phyloP scores from a whole-genome alignment of 2,888 invertebrate species.

The Taenaris catops region DNA sequence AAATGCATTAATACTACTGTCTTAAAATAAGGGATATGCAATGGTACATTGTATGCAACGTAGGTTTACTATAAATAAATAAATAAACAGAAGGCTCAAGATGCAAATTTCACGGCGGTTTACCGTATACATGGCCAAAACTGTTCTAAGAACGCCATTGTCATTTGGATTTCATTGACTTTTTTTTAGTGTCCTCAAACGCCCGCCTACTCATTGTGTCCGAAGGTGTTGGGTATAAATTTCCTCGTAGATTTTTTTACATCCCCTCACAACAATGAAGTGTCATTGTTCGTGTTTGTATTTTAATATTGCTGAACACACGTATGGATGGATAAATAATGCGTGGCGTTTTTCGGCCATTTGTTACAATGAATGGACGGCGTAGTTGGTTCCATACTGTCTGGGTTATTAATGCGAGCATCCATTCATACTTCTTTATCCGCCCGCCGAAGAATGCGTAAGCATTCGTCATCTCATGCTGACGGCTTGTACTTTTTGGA shows the following conservation, averaged over 20 bases:
- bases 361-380: constrained; percentile 49
- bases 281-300: constrained; percentile 70
- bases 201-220: constrained; percentile 39
- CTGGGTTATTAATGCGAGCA: constrained; percentile 55
- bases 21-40: no score
- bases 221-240: constrained; percentile 44
- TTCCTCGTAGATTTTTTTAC: constrained; percentile 48
- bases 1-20: no score
- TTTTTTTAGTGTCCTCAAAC: constrained; percentile 14
- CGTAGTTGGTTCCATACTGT: constrained; percentile 56
- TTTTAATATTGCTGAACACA: constrained; percentile 67
- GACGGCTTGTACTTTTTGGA: constrained; percentile 24
- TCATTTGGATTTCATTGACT: constrained; percentile 19
- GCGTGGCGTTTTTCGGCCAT: constrained; percentile 48
- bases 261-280: constrained; percentile 64
- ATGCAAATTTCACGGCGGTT: constrained; percentile 43
- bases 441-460: constrained; percentile 32
- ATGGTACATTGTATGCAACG: no score
- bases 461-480: constrained; percentile 36
- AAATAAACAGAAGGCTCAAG: no score
- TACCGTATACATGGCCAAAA: constrained; percentile 21
- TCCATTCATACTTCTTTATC: constrained; percentile 39
- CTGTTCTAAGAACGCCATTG: constrained; percentile 15
- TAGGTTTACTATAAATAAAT: no score
- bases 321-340: constrained; percentile 70